Conservation (phyloP, 2,113 vertebrate genomes). For the Pseudorhombus dupliciocellatus region DNA sequence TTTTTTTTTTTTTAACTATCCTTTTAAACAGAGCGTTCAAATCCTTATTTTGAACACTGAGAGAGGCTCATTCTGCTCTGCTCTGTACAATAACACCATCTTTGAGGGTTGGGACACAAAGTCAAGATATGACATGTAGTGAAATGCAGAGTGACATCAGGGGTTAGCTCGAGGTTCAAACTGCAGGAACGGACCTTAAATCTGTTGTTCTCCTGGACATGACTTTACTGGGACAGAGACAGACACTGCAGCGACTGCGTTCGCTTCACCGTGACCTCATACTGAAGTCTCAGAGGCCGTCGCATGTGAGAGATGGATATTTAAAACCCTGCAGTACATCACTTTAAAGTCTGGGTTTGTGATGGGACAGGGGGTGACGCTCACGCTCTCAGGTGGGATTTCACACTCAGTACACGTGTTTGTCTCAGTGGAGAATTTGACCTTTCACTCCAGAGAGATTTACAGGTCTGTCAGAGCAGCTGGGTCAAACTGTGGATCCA, state of each 20-base stretch:
- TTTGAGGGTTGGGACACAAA: not conserved
- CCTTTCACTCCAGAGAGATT: not conserved
- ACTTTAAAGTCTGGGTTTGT: not conserved
- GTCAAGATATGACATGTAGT: not conserved
- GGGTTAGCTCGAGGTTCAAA: not conserved
- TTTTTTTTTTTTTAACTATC: too few relatives aligned
- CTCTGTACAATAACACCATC: too few relatives aligned
- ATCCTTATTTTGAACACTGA: too few relatives aligned
- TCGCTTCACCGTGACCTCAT: not conserved
- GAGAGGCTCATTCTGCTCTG: too few relatives aligned
- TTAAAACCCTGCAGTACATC: not conserved
- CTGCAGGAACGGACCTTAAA: not conserved
- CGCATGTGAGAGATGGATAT: not conserved
- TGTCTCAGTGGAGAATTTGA: slow-evolving; percentile 7
- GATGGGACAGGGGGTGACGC: not conserved
- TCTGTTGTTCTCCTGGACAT: not conserved
- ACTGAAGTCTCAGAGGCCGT: not conserved
- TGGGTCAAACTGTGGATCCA: not conserved
- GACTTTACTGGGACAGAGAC: not conserved
- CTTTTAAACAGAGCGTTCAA: too few relatives aligned
- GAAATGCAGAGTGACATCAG: not conserved
- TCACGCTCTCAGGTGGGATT: not conserved
- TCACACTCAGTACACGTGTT: not conserved
- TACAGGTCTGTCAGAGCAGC: not conserved
- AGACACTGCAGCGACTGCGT: not conserved